These are phyloP conservation scores for Cepaea nemoralis DNA, from an alignment of 1,140 invertebrate genomes.

Conservation along the genomic window DNA sequence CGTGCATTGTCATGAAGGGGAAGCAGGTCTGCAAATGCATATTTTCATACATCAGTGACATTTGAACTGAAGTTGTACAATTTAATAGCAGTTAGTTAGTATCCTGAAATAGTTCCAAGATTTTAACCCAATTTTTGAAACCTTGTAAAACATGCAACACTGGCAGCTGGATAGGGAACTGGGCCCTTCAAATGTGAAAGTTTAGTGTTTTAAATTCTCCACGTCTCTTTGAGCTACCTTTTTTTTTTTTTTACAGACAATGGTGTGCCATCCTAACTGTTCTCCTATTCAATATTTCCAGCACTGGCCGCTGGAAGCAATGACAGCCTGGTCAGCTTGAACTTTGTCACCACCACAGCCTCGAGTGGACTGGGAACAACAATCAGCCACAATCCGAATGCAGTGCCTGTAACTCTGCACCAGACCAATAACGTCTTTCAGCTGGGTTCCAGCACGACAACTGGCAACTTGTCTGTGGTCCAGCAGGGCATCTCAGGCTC, in stretches of 20 bases:
- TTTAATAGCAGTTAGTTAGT: too few species aligned
- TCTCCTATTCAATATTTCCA: neutral
- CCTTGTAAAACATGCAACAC: too few species aligned
- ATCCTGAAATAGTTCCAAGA: too few species aligned
- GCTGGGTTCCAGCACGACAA: neutral
- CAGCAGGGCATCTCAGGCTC: constrained; percentile 3
- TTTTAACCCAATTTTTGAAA: too few species aligned
- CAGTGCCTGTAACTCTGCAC: neutral
- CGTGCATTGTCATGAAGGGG: too few species aligned
- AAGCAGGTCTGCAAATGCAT: too few species aligned
- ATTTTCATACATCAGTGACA: too few species aligned
- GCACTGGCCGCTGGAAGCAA: neutral
- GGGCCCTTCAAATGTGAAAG: too few species aligned
- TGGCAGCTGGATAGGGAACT: too few species aligned
- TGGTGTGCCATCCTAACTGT: neutral
- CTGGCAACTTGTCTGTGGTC: constrained; percentile 1
- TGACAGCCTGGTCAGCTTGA: neutral
- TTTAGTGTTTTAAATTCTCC: too few species aligned
- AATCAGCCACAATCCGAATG: neutral
- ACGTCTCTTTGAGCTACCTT: neutral
- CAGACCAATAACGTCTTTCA: constrained; percentile 5
- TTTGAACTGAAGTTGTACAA: too few species aligned
- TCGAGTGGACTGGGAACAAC: constrained; percentile 4
- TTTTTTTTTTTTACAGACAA: neutral
- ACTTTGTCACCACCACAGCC: neutral